These are phyloP conservation scores for Pheosia tremula DNA, from an alignment of 2,888 invertebrate species.

Conservation along the genomic window DNA sequence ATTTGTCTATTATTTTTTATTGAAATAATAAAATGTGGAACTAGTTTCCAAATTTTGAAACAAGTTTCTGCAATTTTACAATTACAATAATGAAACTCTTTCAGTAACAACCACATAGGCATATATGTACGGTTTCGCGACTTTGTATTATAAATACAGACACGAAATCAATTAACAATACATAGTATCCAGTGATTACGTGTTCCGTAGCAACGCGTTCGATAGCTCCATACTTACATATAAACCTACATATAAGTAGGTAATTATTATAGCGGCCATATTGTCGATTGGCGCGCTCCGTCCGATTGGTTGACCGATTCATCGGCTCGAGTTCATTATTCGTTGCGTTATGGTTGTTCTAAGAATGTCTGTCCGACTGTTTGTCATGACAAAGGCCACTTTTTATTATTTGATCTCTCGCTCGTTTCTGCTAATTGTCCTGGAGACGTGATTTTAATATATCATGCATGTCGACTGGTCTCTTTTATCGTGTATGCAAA, in stretches of 20 bases:
- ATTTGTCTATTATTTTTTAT: background rate
- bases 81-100: no score
- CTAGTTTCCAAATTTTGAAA: no score
- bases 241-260: slow-evolving; percentile 16
- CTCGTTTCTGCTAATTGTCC: slow-evolving; percentile 80
- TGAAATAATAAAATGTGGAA: no score
- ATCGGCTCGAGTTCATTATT: slow-evolving; percentile 60
- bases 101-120: no score
- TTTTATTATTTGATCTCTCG: slow-evolving; percentile 81
- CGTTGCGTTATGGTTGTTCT: slow-evolving; percentile 62
- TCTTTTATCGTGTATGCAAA: slow-evolving; percentile 78
- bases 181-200: background rate
- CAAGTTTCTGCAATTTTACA: no score
- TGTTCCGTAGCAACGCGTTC: slow-evolving; percentile 15
- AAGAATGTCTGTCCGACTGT: slow-evolving; percentile 64
- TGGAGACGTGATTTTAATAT: slow-evolving; percentile 81
- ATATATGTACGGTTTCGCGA: background rate
- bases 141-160: background rate
- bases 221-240: slow-evolving; percentile 33
- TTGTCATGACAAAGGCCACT: slow-evolving; percentile 77
- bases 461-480: slow-evolving; percentile 75
- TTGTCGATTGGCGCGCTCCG: slow-evolving; percentile 51
- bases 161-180: background rate
- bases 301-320: slow-evolving; percentile 62
- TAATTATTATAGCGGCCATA: slow-evolving; percentile 60